Evolutionary conservation across 1,140 invertebrate species (phyloP), one percentile per base, ranked within the genome.

Genomic region (Olivierus martensii): DNA sequence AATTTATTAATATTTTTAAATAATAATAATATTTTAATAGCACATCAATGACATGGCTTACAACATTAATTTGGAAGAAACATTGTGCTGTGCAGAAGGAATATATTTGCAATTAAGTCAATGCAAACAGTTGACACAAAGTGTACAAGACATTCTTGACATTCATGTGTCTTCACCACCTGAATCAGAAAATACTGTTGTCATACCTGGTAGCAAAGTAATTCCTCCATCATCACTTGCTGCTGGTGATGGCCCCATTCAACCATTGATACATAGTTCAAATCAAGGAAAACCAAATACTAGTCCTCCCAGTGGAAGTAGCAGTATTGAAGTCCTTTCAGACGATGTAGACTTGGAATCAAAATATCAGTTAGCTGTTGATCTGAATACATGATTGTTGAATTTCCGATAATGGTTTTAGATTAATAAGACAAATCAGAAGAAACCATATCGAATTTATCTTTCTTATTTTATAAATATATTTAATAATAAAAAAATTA

Each of bases 11-110:
- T n/a, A n/a, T n/a, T 61, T 59, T 66, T 64, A 6, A 28, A 28
- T 28, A 28, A 9, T 28, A 6, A 6, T n/a, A 6, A 28, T 28
- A 28, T 57, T 52, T 53, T 79, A 78, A 38, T 71, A 91, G 84
- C 88, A 95, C 66, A 84, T 95, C 50, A 96, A 96, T 70, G 90
- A 94, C 65, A 71, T 95, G 46, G 86, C 86, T 19, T 78, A 83
- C 63, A 77, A 81, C 48, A 80, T 96, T 44, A 79, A 93, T 59
- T 71, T 95, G 14, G 77, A 84, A 42, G 75, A 77, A 59, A 82
- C 82, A 12, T 66, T 97, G 14, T 80, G 79, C 52, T 81, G 81
- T 62, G 90, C 91, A 0, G 90, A 95, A 69, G 83, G 83, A 11
- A 91, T 96, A 58, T 94, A 82, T 66, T 68, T 81, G 60, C 88